Evolutionary conservation across 2,113 vertebrate species (phyloP).

Genomic region (Malurus melanocephalus): DNA sequence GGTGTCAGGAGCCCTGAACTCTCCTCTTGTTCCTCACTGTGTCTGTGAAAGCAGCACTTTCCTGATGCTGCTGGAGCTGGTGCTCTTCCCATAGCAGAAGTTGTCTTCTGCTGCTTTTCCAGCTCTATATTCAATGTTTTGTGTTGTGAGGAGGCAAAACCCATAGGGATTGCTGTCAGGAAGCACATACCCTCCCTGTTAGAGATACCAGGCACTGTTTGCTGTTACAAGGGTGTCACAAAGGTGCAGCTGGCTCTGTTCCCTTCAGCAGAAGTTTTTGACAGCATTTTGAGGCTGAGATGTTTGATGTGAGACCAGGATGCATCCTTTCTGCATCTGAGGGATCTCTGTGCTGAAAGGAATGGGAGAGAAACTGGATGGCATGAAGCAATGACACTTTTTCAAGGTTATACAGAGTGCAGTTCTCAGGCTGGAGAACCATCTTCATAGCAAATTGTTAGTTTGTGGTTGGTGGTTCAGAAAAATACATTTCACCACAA

Average conservation of each 20-base stretch:
- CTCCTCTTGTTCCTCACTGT: neutral
- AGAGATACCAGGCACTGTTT: neutral
- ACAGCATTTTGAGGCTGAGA: neutral
- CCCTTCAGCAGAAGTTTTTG: neutral
- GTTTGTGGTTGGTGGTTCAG: neutral
- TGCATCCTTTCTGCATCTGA: neutral
- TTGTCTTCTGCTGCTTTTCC: neutral
- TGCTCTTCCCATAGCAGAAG: neutral
- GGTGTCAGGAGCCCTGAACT: conserved; percentile 46
- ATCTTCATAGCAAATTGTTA: neutral
- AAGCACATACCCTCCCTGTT: neutral
- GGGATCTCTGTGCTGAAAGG: neutral
- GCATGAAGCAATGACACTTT: neutral
- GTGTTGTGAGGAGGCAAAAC: neutral
- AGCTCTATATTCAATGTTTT: neutral
- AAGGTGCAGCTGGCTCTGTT: neutral
- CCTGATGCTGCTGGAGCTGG: neutral
- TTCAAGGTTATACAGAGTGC: neutral
- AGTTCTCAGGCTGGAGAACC: neutral
- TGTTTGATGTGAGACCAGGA: neutral
- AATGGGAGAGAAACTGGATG: neutral
- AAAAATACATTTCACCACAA: neutral
- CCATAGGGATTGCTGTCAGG: neutral
- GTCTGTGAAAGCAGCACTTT: neutral
- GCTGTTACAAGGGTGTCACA: neutral